These are phyloP conservation scores for Cuniculus paca DNA, from an alignment of 2,797 vertebrate species.

Conservation along the genomic window DNA sequence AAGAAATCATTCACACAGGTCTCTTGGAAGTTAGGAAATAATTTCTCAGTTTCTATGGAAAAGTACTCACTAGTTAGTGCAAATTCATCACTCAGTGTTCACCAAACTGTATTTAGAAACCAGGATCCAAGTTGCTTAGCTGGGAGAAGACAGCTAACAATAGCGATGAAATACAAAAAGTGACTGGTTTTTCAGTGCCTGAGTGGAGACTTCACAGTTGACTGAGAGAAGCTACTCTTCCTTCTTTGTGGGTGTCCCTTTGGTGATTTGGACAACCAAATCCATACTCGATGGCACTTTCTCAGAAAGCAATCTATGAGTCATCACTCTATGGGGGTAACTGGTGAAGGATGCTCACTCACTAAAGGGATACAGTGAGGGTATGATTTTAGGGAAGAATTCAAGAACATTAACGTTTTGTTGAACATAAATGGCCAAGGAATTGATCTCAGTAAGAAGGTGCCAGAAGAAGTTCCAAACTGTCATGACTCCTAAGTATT, in stretches of 20 bases:
- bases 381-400: neutral
- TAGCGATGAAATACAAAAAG: neutral
- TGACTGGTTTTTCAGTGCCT: neutral
- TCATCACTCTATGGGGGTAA: neutral
- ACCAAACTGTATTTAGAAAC: neutral
- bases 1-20: neutral
- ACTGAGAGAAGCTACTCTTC: neutral
- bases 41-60: conserved; percentile 15
- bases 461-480: conserved; percentile 34
- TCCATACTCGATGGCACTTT: neutral
- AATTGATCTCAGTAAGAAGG: neutral
- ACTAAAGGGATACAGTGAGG: neutral
- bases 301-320: no score
- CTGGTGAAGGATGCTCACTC: neutral
- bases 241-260: neutral
- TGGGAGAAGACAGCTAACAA: neutral
- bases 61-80: neutral
- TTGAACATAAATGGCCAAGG: neutral
- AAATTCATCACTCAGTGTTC: neutral
- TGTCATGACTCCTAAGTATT: neutral
- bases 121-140: neutral
- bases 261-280: neutral
- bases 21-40: neutral
- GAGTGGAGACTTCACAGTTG: neutral
- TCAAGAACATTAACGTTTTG: neutral